These are phyloP conservation scores for Acanthochromis polyacanthus DNA, from an alignment of 2,113 vertebrate genomes.

Conservation along the genomic window DNA sequence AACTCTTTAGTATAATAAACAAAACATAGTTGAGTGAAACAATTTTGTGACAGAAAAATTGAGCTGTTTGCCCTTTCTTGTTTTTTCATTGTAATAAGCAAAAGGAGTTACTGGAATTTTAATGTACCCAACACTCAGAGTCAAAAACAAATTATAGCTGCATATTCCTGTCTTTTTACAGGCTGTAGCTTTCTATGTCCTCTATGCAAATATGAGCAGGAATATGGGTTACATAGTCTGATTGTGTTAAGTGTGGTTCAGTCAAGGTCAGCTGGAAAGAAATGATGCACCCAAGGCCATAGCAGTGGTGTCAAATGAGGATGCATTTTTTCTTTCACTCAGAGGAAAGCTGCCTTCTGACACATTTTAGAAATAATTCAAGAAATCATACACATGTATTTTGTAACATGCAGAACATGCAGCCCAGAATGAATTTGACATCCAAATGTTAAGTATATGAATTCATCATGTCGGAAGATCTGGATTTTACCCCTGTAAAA, in stretches of 20 bases:
- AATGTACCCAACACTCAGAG: too few species aligned
- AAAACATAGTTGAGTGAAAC: too few species aligned
- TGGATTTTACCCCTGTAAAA: slow-evolving; percentile 1
- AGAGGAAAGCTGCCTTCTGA: neutral
- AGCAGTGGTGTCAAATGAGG: neutral
- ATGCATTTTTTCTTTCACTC: neutral
- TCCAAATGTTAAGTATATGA: neutral
- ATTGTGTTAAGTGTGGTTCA: slow-evolving; percentile 1
- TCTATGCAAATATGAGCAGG: neutral
- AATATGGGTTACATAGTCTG: neutral
- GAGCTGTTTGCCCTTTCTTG: too few species aligned
- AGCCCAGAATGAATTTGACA: neutral
- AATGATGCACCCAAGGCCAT: too few species aligned
- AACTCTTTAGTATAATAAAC: too few species aligned
- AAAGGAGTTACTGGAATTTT: too few species aligned
- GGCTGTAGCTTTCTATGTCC: neutral
- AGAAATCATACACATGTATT: neutral
- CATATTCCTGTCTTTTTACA: neutral
- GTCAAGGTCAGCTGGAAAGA: neutral
- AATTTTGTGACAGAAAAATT: too few species aligned
- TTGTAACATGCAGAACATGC: neutral
- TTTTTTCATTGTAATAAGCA: too few species aligned
- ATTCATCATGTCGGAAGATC: neutral
- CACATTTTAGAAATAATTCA: too few species aligned
- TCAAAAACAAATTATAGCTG: neutral